phyloP scores from a whole-genome alignment of 1,140 invertebrate genomes.

The Drusus annulatus region DNA sequence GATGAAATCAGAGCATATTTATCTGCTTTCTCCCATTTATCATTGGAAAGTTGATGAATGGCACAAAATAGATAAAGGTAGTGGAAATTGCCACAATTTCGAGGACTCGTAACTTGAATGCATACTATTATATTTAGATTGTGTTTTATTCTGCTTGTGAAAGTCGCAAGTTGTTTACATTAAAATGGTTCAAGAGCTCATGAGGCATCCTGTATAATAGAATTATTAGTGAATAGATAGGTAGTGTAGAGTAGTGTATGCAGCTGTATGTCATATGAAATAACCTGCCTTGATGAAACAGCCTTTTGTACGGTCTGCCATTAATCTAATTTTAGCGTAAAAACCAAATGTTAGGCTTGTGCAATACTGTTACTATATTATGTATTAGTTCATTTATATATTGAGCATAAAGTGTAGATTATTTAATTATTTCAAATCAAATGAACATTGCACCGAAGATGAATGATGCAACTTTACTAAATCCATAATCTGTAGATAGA shows the following conservation, averaged over 20 bases:
- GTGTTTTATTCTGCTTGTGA: not conserved
- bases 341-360: conserved; percentile 59
- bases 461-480: conserved; percentile 23
- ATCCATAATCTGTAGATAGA: conserved; percentile 19
- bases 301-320: conserved; percentile 58
- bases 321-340: conserved; percentile 56
- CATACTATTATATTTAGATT: not conserved
- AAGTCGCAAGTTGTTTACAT: no score
- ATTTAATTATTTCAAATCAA: conserved; percentile 2
- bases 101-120: no score
- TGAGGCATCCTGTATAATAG: not conserved
- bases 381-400: conserved; percentile 47
- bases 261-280: conserved; percentile 49
- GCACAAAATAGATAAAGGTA: no score
- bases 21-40: no score
- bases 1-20: no score
- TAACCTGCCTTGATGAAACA: conserved; percentile 55
- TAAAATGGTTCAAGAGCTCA: no score
- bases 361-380: conserved; percentile 56
- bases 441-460: not conserved
- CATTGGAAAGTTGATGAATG: no score
- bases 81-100: no score
- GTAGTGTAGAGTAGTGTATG: conserved; percentile 41
- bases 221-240: conserved; percentile 41
- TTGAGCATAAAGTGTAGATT: conserved; percentile 18